Base-by-base conservation (phyloP, 2,797 vertebrate species). In the Ataeniobius toweri region DNA sequence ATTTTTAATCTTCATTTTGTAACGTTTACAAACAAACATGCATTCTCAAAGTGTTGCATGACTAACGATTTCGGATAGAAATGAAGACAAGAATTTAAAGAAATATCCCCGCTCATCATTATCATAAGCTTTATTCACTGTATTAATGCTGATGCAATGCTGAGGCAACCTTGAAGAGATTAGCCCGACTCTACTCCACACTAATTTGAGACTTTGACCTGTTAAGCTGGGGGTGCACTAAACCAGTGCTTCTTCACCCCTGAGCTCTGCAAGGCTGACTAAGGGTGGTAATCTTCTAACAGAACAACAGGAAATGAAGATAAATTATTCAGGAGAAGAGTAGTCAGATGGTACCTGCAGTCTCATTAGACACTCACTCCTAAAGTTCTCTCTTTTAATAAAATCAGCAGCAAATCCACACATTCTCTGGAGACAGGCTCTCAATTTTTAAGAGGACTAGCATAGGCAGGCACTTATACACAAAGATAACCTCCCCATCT, bases 251-350 rank as follows among this genome's bases (percentile, higher is more conserved):
- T 82, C 82, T 88, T 71, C 28, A 8, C 81, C 83, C 78, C 86
- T 91, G 83, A 88, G 86, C 81, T 74, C 79, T 68, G 76, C 58
- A 20, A 77, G 85, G 75, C 72, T 73, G 76, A 85, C 80, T 71
- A 78, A 86, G 78, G 83, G 89, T 41, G 36, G 85, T 85, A 82
- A 89, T 92, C 86, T 88, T 92, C 85, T 83, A 88, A 92, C 86
- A 86, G 77, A 85, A 82, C 75, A 81, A 80, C 80, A 83, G 85
- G 83, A 90, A 86, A 75, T 13, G 48, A 63, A 61, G 81, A 85
- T 93, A 85, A 94, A 94, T 93, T 85, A 94, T 94, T 94, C 80
- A 93, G 76, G 77, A 72, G 78, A 24, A 24, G 76, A 77, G 81
- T 78, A 79, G 85, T 82, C 76, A 77, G 78, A 82, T 75, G 89